These are phyloP conservation scores for Tragulus kanchil DNA, from an alignment of 2,113 vertebrate species.

Conservation along the genomic window DNA sequence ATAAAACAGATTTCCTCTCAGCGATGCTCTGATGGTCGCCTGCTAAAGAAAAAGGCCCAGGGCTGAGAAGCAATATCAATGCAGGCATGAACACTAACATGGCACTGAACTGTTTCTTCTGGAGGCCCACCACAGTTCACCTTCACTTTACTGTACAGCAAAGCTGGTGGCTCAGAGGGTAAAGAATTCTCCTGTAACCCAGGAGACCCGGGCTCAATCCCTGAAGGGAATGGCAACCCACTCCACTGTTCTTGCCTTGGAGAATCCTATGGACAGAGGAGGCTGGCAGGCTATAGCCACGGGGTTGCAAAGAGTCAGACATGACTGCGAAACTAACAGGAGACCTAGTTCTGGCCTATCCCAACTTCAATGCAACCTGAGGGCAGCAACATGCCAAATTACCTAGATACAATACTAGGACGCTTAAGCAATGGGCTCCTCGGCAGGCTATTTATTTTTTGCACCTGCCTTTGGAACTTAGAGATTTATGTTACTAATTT, in stretches of 20 bases:
- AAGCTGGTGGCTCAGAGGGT: not conserved
- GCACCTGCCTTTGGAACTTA: not conserved
- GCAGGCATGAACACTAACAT: not conserved
- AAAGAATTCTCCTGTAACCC: too few species aligned
- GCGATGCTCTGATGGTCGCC: not conserved
- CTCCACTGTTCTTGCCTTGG: too few species aligned
- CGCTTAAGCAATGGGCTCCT: not conserved
- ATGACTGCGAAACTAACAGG: too few species aligned
- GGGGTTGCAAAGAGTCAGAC: too few species aligned
- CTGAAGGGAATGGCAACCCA: too few species aligned
- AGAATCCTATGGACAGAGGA: too few species aligned
- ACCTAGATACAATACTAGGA: not conserved
- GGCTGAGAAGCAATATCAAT: not conserved
- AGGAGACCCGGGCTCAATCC: too few species aligned
- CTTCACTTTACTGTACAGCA: not conserved
- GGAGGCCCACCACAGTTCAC: not conserved
- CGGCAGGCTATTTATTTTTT: slow-evolving; percentile 20
- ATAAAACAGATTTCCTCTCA: slow-evolving; percentile 1
- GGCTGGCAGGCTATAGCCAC: too few species aligned
- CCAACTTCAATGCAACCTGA: not conserved
- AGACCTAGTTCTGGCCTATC: not conserved
- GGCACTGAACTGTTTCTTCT: not conserved
- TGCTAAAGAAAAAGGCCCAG: not conserved
- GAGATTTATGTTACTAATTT: not conserved
- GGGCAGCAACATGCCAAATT: not conserved